These are phyloP conservation scores for Vidua chalybeata DNA, from an alignment of 2,113 vertebrate species.

Conservation along the genomic window DNA sequence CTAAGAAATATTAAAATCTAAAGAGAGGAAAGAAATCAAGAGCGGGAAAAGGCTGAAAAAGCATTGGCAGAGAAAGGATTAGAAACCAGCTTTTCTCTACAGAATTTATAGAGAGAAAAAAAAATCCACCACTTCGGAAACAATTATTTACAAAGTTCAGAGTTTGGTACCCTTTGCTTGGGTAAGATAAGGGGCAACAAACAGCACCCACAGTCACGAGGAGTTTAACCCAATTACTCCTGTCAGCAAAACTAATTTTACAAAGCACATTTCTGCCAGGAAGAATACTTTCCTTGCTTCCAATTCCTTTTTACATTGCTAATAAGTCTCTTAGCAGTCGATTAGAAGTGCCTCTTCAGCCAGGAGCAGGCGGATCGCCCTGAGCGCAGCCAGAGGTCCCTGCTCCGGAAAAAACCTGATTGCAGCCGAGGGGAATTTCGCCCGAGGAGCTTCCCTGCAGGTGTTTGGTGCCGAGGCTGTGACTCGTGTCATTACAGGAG, in stretches of 20 bases:
- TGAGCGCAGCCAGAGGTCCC: conserved; percentile 10
- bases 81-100: background rate
- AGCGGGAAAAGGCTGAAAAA: background rate
- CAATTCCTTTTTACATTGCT: conserved; percentile 43
- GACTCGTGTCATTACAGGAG: background rate
- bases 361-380: background rate
- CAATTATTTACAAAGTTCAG: conserved; percentile 25
- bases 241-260: conserved; percentile 25
- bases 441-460: conserved; percentile 22
- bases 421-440: background rate
- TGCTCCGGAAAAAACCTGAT: background rate
- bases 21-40: background rate
- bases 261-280: background rate
- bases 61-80: background rate
- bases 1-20: background rate
- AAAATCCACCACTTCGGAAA: background rate
- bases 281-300: background rate
- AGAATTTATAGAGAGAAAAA: background rate
- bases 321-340: conserved; percentile 38
- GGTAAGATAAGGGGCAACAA: background rate
- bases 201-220: background rate
- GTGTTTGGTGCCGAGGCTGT: background rate
- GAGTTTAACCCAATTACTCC: background rate
- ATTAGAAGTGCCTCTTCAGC: conserved; percentile 29
- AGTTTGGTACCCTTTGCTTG: background rate